Conservation (phyloP, 2,888 invertebrate species). For the Drosophila eohydei region DNA sequence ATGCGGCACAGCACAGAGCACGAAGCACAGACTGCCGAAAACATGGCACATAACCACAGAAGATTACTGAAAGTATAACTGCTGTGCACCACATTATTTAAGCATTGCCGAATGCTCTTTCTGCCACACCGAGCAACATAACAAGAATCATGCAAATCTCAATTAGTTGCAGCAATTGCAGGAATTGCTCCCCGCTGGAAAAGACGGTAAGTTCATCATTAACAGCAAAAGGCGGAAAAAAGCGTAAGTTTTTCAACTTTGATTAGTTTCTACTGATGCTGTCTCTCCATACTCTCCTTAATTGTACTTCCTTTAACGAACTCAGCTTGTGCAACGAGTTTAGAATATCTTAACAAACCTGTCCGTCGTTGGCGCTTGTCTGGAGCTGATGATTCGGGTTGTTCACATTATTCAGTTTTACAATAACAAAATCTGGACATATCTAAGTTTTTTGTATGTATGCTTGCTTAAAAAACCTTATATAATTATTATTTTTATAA, state of each 20-base stretch:
- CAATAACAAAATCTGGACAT: too few relatives aligned
- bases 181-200: background rate
- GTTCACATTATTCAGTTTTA: too few relatives aligned
- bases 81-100: slow-evolving; percentile 47
- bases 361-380: too few relatives aligned
- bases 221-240: background rate
- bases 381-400: too few relatives aligned
- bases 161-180: slow-evolving; percentile 4
- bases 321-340: too few relatives aligned
- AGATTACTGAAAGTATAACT: slow-evolving; percentile 6
- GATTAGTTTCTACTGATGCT: background rate
- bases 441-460: too few relatives aligned
- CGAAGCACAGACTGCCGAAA: slow-evolving; percentile 3
- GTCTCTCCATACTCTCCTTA: too few relatives aligned
- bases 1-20: slow-evolving; percentile 23
- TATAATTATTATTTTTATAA: too few relatives aligned
- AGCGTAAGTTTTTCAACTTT: background rate
- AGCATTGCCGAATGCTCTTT: slow-evolving; percentile 29
- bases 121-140: background rate
- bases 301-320: too few relatives aligned
- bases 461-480: too few relatives aligned
- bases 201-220: too few relatives aligned
- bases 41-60: slow-evolving; percentile 20
- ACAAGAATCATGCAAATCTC: slow-evolving; percentile 21
- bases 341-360: too few relatives aligned